Base-by-base conservation (phyloP, 2,888 invertebrate genomes). In the Callimorpha dominula region DNA sequence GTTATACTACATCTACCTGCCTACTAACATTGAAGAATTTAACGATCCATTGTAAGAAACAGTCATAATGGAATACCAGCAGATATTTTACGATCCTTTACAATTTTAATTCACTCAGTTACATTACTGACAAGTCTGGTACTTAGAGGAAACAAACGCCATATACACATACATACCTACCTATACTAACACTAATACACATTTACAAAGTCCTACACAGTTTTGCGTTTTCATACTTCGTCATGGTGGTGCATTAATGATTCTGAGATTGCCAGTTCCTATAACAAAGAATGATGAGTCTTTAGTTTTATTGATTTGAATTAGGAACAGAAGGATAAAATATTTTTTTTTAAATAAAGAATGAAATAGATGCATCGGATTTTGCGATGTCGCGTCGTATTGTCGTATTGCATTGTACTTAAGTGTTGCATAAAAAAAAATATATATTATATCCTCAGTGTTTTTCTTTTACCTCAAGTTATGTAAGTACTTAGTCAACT, bases 1-100 rank as follows among this genome's bases (percentile, higher is more conserved):
- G 31, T 12, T 15, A 64, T n/a, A 42, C 12, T 43, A 49, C n/a
- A 68, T 8, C 49, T 65, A 65, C 70, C 31, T 57, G 57, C 9
- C 15, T 49, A 43, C 15, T 43, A n/a, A 11, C 43, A 42, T n/a
- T 60, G 4, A 31, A 70, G 11, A 60, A 60, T 50, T 70, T 64
- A 70, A 70, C 63, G 64, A 70, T 64, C 70, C 63, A 70, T 70
- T 70, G 70, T 70, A 52, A 64, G n/a, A 52, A 64, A 20, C 43
- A 12, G 46, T 42, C 46, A 31, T 65, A 46, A 20, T 46, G 43
- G 50, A 40, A 12, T 50, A 50, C 46, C n/a, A 52, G 49, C 50
- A 60, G 31, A 17, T 50, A 31, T 62, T 69, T 69, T 69, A 69
- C 49, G 46, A 40, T 46, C 57, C 20, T 68, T 68, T 20, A 20